Percentiles rank a stretch among this genome's conserved stretches.
Evolutionary conservation across 2,113 vertebrate species (phyloP).

Genomic region (Phalacrocorax carbo): DNA sequence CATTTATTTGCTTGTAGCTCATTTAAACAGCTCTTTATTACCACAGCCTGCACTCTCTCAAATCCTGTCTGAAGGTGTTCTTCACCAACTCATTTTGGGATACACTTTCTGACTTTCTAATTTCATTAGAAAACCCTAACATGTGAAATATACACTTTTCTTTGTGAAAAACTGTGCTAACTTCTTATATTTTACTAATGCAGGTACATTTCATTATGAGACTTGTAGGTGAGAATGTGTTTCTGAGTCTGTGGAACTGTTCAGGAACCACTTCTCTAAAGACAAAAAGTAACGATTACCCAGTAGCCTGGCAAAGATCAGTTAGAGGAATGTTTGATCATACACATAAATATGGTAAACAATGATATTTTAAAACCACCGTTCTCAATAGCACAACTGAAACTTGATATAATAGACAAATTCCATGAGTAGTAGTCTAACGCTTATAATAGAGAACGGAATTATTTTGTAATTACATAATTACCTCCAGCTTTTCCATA

Average conservation of each 20-base stretch:
- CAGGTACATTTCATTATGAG: not conserved
- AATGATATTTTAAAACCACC: not conserved
- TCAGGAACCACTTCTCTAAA: not conserved
- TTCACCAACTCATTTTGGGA: not conserved
- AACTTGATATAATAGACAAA: not conserved
- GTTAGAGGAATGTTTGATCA: not conserved
- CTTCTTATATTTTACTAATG: not conserved
- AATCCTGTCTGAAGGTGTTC: not conserved
- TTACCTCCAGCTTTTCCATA: constrained; percentile 87
- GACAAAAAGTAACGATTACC: not conserved
- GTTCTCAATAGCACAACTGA: not conserved
- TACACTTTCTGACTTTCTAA: not conserved
- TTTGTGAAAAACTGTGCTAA: not conserved
- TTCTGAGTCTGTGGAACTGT: not conserved
- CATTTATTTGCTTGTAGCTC: not conserved
- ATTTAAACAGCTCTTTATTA: not conserved
- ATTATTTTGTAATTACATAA: not conserved
- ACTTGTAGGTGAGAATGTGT: not conserved
- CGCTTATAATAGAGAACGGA: not conserved
- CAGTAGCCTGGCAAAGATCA: not conserved
- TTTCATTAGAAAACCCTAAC: not conserved
- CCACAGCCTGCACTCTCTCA: not conserved
- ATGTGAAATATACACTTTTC: not conserved
- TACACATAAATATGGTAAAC: not conserved
- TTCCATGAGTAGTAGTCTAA: not conserved